Conservation (phyloP, 2,113 vertebrate genomes). For the Athene noctua region DNA sequence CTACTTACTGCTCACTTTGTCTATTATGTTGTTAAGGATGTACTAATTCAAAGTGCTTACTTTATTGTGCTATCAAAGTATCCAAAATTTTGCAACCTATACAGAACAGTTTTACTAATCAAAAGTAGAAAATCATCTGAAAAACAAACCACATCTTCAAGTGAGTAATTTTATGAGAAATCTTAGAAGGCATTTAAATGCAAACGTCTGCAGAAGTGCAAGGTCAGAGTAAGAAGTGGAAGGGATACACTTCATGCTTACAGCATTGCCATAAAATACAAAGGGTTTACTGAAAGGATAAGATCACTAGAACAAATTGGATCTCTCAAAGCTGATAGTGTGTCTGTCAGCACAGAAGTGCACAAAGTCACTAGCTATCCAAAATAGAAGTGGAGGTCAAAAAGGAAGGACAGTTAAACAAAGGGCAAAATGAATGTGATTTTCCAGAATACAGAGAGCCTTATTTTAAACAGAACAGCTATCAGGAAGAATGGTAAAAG, state of each 20-base stretch:
- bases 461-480: not conserved
- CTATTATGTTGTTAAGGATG: not conserved
- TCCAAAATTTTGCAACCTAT: not conserved
- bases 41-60: not conserved
- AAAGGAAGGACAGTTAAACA: not conserved
- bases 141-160: not conserved
- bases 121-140: not conserved
- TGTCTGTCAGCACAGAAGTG: not conserved
- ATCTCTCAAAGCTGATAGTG: not conserved
- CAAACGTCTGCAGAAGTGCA: not conserved
- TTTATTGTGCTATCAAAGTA: not conserved
- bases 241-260: not conserved
- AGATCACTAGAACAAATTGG: not conserved
- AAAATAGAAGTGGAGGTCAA: not conserved
- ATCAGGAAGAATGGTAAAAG: not conserved
- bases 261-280: not conserved
- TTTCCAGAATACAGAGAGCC: not conserved
- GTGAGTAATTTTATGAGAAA: not conserved
- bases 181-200: not conserved
- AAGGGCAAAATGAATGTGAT: not conserved
- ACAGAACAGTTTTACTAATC: not conserved
- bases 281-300: not conserved
- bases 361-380: not conserved
- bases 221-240: not conserved
- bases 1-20: not conserved